Conservation (phyloP, 2,797 vertebrate genomes). For the Pseudochirops cupreus region DNA sequence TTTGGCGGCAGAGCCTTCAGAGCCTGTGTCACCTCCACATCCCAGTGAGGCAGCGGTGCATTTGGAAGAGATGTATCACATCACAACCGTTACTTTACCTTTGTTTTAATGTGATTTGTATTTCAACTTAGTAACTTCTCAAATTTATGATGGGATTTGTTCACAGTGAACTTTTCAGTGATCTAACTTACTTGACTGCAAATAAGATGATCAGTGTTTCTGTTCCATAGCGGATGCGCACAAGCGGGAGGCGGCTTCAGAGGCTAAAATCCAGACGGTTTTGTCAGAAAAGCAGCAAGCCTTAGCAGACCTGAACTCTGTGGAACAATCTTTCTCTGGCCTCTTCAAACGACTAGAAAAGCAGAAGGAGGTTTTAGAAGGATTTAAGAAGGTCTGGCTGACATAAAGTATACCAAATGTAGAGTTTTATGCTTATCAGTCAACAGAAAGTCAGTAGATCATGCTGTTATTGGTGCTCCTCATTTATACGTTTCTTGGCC, state of each 20-base stretch:
- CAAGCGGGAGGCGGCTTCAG: slow-evolving; percentile 86
- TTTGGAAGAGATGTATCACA: neutral
- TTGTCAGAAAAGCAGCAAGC: slow-evolving; percentile 91
- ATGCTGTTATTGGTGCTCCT: neutral
- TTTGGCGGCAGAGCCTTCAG: neutral
- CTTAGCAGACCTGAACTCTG: slow-evolving; percentile 88
- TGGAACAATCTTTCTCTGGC: slow-evolving; percentile 93
- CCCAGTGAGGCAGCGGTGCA: neutral
- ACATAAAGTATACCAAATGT: neutral
- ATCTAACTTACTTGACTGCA: neutral
- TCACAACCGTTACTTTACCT: neutral
- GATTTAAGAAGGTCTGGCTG: slow-evolving; percentile 90
- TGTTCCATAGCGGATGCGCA: slow-evolving; percentile 88
- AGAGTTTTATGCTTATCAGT: neutral
- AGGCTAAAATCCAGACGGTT: slow-evolving; percentile 85
- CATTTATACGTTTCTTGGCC: neutral
- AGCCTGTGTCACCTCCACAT: neutral
- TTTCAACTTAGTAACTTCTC: neutral
- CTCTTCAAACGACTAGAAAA: slow-evolving; percentile 95
- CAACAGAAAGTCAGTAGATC: neutral
- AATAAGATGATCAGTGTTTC: neutral
- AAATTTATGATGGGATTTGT: neutral
- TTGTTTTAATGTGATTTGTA: neutral
- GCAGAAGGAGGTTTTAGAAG: slow-evolving; percentile 92
- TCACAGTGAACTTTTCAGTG: neutral